Evolutionary conservation across 2,797 vertebrate genomes (phyloP), one percentile per base, ranked within the genome.

Genomic region (Enteromius afrohamiltoni): DNA sequence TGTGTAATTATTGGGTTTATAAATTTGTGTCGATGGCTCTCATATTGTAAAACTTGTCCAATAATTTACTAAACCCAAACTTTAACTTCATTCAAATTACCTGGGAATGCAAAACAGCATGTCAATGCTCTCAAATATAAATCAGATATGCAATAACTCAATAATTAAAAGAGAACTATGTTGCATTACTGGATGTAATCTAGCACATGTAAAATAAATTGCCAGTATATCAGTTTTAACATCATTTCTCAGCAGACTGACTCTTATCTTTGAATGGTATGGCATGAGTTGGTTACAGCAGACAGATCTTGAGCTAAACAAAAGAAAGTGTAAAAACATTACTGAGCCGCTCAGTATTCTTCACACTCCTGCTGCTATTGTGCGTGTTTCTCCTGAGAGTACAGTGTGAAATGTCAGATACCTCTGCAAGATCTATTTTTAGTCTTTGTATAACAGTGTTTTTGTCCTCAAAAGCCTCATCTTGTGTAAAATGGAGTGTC

Each of bases 401-500:
- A 67, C n/a, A 51, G 73, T 47, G 53, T 19, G 62, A 64, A 70
- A 62, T 53, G n/a, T n/a, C 47, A 77, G 13, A 62, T 64, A 76
- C 29, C 51, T 16, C 42, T 49, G 51, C 29, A 75, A 40, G 53
- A 76, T 62, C 53, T 79, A 67, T 81, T 86, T 77, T 77, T 69
- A 82, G 49, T 29, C 16, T 19, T 8, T 26, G 55, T 51, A 26
- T 74, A 29, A 37, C 13, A 53, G 21, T 49, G 21, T 23, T 65
- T 69, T 67, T 65, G 64, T 60, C 10, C 10, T 85, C 2, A 14
- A 80, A 83, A 47, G n/a, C 26, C 55, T 60, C 45, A 58, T 81
- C 23, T 58, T 21, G 76, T 21, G 76, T 86, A 17, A 58, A 82
- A 79, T 65, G 34, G 45, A 73, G 83, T 83, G 80, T 73, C 53